Conservation (phyloP, 1,140 invertebrate genomes). For the Sitobion miscanthi region DNA sequence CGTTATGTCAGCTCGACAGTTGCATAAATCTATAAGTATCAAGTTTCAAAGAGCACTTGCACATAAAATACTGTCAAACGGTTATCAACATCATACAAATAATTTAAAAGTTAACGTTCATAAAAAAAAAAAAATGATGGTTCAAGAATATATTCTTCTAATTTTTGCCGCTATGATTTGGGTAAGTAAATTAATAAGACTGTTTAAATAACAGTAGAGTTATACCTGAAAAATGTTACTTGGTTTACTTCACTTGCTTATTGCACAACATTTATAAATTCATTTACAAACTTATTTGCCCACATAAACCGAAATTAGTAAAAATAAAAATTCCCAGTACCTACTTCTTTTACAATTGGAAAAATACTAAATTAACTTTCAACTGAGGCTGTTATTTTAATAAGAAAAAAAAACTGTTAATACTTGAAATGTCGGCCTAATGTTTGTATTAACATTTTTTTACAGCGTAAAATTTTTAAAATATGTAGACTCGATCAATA, state of each 20-base stretch:
- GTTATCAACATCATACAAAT: background rate
- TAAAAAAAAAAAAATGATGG: background rate
- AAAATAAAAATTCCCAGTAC: background rate
- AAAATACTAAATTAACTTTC: too few relatives aligned
- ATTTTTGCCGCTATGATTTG: background rate
- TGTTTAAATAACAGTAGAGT: background rate
- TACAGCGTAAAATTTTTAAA: too few relatives aligned
- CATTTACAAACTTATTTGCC: background rate
- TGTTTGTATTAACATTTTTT: too few relatives aligned
- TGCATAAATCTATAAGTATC: slow-evolving; percentile 12
- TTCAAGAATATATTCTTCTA: background rate
- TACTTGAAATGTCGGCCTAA: too few relatives aligned
- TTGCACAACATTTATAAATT: background rate
- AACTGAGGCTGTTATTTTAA: too few relatives aligned
- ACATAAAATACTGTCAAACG: background rate
- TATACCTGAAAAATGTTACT: background rate
- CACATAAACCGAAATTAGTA: background rate
- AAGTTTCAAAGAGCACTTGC: background rate
- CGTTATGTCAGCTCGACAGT: background rate
- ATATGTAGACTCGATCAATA: too few relatives aligned
- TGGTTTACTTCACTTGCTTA: background rate
- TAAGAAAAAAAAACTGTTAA: too few relatives aligned
- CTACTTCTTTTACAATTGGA: too few relatives aligned
- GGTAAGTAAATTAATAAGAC: background rate
- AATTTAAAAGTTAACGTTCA: background rate